Percentiles rank a stretch among this genome's conserved stretches.
Conservation (phyloP, 2,113 vertebrate species). For the Polypterus senegalus region DNA sequence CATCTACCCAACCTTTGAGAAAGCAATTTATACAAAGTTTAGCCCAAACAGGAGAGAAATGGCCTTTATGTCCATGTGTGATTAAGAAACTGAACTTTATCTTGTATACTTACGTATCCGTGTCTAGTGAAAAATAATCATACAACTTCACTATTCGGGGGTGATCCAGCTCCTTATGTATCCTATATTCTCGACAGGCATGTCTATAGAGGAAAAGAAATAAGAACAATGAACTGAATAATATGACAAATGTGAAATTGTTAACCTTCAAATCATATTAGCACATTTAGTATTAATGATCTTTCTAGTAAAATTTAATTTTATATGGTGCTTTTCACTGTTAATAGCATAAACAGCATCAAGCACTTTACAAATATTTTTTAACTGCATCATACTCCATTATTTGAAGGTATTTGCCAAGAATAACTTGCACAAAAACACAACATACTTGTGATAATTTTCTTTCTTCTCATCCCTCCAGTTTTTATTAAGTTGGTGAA, state of each 20-base stretch:
- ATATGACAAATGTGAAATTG: no score
- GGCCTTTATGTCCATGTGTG: no score
- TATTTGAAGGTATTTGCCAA: background rate
- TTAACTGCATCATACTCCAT: no score
- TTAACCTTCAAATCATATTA: no score
- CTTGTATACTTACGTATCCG: constrained; percentile 80
- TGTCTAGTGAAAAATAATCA: constrained; percentile 98
- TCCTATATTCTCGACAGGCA: constrained; percentile 97
- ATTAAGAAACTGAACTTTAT: background rate
- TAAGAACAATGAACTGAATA: no score
- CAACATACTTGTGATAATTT: constrained; percentile 95
- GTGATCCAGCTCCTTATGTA: constrained; percentile 98
- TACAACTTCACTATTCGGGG: constrained; percentile 97
- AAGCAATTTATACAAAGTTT: no score
- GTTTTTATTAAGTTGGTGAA: constrained; percentile 98
- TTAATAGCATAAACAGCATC: constrained; percentile 15
- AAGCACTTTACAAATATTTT: constrained; percentile 1
- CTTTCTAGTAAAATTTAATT: no score
- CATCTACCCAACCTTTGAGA: no score
- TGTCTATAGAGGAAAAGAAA: constrained; percentile 50
- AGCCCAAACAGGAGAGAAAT: no score
- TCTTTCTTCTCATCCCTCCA: constrained; percentile 99
- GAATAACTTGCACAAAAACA: background rate
- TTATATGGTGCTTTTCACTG: no score
- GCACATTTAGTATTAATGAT: no score